These are phyloP conservation scores for Psilopsiagon aymara DNA, from an alignment of 2,113 vertebrate genomes.

Conservation along the genomic window DNA sequence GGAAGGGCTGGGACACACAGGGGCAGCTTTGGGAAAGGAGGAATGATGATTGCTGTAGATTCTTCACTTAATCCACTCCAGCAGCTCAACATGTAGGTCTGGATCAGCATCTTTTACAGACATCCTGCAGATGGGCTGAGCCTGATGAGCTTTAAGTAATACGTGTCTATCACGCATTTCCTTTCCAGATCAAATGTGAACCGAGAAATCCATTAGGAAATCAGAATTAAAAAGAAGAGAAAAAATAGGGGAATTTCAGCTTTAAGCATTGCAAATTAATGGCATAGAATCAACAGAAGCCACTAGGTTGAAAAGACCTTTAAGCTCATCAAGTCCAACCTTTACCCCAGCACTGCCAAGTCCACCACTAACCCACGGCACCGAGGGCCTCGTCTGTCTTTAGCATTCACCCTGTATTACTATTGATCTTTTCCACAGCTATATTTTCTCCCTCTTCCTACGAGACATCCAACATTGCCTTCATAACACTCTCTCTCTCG, in stretches of 20 bases:
- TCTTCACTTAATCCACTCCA: not conserved
- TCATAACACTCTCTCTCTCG: not conserved
- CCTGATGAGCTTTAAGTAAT: not conserved
- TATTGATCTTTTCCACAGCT: not conserved
- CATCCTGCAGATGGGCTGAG: not conserved
- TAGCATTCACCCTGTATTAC: not conserved
- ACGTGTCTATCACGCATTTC: not conserved
- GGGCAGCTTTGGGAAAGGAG: not conserved
- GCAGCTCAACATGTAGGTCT: accelerated
- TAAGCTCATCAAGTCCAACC: not conserved
- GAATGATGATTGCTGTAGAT: not conserved
- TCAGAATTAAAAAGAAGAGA: not conserved
- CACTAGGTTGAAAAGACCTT: not conserved
- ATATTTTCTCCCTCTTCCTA: not conserved
- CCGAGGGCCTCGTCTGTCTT: not conserved
- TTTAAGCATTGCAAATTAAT: not conserved
- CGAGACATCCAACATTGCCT: not conserved
- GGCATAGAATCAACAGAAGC: not conserved
- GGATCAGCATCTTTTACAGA: not conserved
- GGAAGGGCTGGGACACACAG: not conserved
- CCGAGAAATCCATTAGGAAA: not conserved
- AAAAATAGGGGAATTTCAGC: not conserved
- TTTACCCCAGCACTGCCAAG: not conserved
- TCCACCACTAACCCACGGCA: not conserved
- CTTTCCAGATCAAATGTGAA: not conserved